Base-by-base conservation (phyloP, 2,888 invertebrate species). In the Aproaerema taeniolella region DNA sequence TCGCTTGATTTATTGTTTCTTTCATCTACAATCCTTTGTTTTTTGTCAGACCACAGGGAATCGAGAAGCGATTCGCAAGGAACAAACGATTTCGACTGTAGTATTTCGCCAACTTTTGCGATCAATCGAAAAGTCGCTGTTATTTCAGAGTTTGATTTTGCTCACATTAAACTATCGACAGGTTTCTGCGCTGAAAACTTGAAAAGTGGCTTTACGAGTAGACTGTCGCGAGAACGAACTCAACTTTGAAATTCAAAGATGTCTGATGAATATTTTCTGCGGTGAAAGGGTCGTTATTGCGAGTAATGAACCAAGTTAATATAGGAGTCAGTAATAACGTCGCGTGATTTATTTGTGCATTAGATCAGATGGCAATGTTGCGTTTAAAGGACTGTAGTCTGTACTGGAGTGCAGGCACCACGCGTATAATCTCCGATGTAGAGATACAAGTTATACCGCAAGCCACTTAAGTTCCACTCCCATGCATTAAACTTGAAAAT, bases 11-110 rank as follows among this genome's bases (percentile, higher is more conserved):
- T 38, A 36, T 35, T 30, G 39, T 41, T 42, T 42, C 36, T 45
- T 43, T 41, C 30, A 30, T 40, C 34, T 37, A n/a, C 39, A 46
- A 45, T 38, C 37, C 50, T 54, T 50, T 55, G n/a, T 57, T 45
- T 55, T 52, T 41, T 49, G 30, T 40, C 43, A 35, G 38, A 46
- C 45, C 42, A 30, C 33, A 41, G 43, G 41, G 36, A 47, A 34
- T 45, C 42, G 42, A 37, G 42, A 37, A 28, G 41, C 43, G 45
- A 48, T 45, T n/a, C n/a, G n/a, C n/a, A n/a, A n/a, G n/a, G n/a
- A n/a, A n/a, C n/a, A n/a, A n/a, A n/a, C n/a, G n/a, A n/a, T n/a
- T n/a, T n/a, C n/a, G n/a, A n/a, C n/a, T n/a, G n/a, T n/a, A n/a
- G n/a, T n/a, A n/a, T n/a, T n/a, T n/a, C n/a, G n/a, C n/a, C n/a